These are phyloP conservation scores for Hystrix cristata DNA, from an alignment of 2,113 vertebrate genomes.

Conservation along the genomic window DNA sequence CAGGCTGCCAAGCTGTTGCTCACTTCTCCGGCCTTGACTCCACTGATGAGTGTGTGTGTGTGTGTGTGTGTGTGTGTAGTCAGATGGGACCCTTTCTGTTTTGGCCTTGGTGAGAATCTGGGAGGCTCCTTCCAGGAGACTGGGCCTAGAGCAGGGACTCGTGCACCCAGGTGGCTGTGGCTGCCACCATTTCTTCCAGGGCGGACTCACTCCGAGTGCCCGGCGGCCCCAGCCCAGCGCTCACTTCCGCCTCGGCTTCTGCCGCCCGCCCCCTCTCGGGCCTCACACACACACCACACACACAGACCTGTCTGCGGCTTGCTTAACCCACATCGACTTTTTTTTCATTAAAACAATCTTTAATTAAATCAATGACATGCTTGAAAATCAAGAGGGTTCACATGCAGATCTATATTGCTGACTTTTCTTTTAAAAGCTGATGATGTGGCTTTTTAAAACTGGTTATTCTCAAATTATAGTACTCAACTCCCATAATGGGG, in stretches of 20 bases:
- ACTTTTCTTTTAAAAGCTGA: conserved; percentile 23
- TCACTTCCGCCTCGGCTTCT: accelerated
- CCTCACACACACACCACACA: background rate
- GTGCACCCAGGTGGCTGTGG: accelerated
- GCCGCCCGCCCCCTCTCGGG: accelerated
- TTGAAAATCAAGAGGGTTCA: background rate
- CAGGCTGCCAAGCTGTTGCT: conserved; percentile 58
- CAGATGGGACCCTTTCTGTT: background rate
- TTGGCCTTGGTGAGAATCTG: background rate
- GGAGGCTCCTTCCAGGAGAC: background rate
- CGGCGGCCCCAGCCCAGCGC: accelerated
- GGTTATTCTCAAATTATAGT: background rate
- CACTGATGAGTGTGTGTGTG: too few relatives aligned
- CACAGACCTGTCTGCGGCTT: background rate
- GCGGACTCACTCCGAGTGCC: accelerated
- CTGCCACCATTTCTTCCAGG: accelerated
- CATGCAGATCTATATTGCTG: background rate
- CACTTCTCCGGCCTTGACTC: background rate
- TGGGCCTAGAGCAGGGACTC: background rate
- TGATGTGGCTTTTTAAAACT: background rate
- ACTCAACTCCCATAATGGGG: background rate
- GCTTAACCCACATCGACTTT: background rate
- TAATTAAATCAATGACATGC: background rate
- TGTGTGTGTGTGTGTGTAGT: background rate
- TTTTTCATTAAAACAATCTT: background rate